Conservation (phyloP, 2,888 invertebrate species). For the Troides aeacus region DNA sequence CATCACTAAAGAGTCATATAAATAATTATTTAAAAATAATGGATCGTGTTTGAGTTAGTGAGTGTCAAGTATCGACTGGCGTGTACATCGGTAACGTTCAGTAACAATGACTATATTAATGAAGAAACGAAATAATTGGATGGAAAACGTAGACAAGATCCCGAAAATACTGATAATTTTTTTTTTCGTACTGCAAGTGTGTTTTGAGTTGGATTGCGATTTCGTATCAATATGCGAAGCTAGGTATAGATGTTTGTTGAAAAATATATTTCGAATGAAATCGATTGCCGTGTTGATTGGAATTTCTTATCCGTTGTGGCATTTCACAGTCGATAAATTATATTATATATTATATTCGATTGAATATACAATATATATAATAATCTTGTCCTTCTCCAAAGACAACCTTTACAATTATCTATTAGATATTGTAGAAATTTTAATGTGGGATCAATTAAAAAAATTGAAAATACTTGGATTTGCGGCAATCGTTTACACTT, state of each 20-base stretch:
- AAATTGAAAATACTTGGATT: conserved; percentile 2
- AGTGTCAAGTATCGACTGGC: neutral
- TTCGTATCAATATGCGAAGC: neutral
- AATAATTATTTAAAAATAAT: neutral
- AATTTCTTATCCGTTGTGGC: neutral
- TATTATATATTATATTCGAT: neutral
- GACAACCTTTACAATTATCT: conserved; percentile 5
- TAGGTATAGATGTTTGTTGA: conserved; percentile 1
- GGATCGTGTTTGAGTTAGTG: neutral
- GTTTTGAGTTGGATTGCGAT: conserved; percentile 11
- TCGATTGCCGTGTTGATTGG: neutral
- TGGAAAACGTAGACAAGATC: neutral
- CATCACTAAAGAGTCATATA: neutral
- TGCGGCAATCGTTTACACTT: neutral
- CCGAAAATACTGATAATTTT: neutral
- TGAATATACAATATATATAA: neutral
- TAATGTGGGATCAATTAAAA: neutral
- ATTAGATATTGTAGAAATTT: neutral
- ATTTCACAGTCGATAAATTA: neutral
- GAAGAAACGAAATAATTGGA: conserved; percentile 7
- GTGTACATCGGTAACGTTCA: neutral
- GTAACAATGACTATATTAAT: neutral
- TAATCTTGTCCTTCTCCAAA: neutral
- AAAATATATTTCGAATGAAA: conserved; percentile 3
- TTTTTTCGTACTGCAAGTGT: neutral